Base-by-base conservation (phyloP, 2,113 vertebrate species). In the Tenrec ecaudatus region DNA sequence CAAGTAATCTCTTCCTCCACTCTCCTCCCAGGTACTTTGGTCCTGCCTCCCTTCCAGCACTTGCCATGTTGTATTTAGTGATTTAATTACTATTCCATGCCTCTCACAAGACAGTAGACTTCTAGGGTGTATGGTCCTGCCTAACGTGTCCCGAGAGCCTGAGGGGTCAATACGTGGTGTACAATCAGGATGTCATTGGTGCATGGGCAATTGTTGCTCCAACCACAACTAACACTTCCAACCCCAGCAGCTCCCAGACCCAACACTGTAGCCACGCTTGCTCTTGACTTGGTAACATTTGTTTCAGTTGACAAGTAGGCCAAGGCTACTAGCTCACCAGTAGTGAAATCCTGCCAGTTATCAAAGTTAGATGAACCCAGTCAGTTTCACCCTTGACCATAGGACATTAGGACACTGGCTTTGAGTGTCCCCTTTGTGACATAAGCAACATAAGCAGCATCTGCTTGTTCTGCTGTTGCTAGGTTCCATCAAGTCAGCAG, bases 31-130 rank as follows among this genome's bases (percentile, higher is more conserved):
- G 0, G 57, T 25, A 53, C 38, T 88, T 47, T 82, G 53, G 20
- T 53, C 64, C 19, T 47, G 25, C 36, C 76, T 75, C 38, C 43
- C 16, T 60, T 58, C 75, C 1, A 82, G 19, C 80, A 86, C 3
- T 75, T 88, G n/a, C 36, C 62, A 81, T 19, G 10, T 31, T 43
- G 14, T 36, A 3, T 64, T 86, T 33, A 83, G 20, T 80, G 86
- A 88, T 58, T 33, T 86, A 76, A 87, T 85, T 88, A 89, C 66
- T 73, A 82, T 60, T 38, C 31, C 40, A 80, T 29, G 14, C 16
- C 47, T 69, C 78, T 77, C 7, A 36, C 23, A 88, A 86, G 31
- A 68, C 2, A 14, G 19, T 53, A 15, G 0, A 3, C 16, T 88
- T 78, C 27, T 25, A 22, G 25, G 64, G 4, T 29, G 40, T 3